Conservation (phyloP, 2,888 invertebrate genomes). For the Xestobium rufovillosum region DNA sequence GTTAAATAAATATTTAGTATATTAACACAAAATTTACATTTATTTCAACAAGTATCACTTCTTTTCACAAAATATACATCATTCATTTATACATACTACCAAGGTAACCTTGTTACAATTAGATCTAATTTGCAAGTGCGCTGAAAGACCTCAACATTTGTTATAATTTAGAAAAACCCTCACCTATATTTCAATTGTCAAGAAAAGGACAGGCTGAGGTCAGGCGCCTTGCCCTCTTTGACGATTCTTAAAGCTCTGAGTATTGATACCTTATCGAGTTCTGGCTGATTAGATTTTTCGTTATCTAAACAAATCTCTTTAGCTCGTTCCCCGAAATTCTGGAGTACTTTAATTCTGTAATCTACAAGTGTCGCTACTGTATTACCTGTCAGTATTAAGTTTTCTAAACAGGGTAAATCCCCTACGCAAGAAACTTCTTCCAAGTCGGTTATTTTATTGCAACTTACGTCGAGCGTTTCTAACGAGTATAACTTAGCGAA, state of each 20-base stretch:
- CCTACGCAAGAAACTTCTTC: constrained; percentile 75
- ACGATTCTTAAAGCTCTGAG: constrained; percentile 79
- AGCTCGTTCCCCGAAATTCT: constrained; percentile 78
- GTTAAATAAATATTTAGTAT: too few species aligned
- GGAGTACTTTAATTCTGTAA: constrained; percentile 83
- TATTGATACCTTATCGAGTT: constrained; percentile 86
- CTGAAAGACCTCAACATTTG: too few species aligned
- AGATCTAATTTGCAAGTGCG: too few species aligned
- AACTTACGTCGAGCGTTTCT: constrained; percentile 76
- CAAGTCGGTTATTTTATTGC: constrained; percentile 73
- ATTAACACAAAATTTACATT: too few species aligned
- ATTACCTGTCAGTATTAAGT: constrained; percentile 81
- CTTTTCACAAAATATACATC: too few species aligned
- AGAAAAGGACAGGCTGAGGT: too few species aligned
- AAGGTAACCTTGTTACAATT: too few species aligned
- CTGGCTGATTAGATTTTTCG: constrained; percentile 77
- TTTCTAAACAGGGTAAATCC: constrained; percentile 77
- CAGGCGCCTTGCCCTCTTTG: constrained; percentile 41
- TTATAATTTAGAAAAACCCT: too few species aligned
- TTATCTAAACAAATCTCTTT: constrained; percentile 81
- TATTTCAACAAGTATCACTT: too few species aligned
- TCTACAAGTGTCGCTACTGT: constrained; percentile 80
- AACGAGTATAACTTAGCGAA: constrained; percentile 80
- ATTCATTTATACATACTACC: too few species aligned
- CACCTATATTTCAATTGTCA: too few species aligned